Evolutionary conservation across 2,888 invertebrate species (phyloP), one percentile per base, ranked within the genome.

Genomic region (Drosophila prolongata): DNA sequence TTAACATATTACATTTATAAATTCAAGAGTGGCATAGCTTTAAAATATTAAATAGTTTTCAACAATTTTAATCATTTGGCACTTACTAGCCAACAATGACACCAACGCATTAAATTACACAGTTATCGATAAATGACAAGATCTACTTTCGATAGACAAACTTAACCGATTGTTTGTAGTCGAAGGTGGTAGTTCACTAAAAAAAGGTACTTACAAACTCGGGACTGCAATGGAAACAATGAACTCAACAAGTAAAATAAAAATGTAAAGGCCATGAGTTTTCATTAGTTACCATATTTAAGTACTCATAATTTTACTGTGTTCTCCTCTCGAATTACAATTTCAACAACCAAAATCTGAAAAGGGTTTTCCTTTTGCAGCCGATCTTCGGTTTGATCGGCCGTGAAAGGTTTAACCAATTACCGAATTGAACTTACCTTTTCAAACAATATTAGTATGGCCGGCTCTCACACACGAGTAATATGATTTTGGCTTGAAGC

Each of bases 361-460:
- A 19, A 19, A 37, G 24, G 34, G 10, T 24, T 38, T 11, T 34
- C 19, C 2, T 19, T 19, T 19, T 19, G 19, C 19, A 19, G 3
- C 19, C 19, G 19, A 19, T 19, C 19, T 24, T 24, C 24, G 24
- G 4, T 3, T 24, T n/a, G 37, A 52, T 47, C 47, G 30, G 2
- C 16, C 10, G 3, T 11, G 8, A 30, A 30, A 8, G 11, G 40
- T 42, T 42, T 35, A 60, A 10, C 61, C 60, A 60, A 62, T 62
- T 62, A 61, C 24, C 19, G 16, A 2, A 6, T 3, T 4, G 40
- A 60, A 43, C 62, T 62, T 43, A 62, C 64, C 62, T 43, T 43
- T 1, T 4, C 11, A 9, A 59, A 27, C 42, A 42, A 46, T 60
- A 35, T 24, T 38, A 38, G 30, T 30, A 19, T 19, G 3, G 19